Percentiles rank a stretch among this genome's conserved stretches.
Conservation (phyloP, 2,797 vertebrate genomes). For the Peromyscus eremicus region DNA sequence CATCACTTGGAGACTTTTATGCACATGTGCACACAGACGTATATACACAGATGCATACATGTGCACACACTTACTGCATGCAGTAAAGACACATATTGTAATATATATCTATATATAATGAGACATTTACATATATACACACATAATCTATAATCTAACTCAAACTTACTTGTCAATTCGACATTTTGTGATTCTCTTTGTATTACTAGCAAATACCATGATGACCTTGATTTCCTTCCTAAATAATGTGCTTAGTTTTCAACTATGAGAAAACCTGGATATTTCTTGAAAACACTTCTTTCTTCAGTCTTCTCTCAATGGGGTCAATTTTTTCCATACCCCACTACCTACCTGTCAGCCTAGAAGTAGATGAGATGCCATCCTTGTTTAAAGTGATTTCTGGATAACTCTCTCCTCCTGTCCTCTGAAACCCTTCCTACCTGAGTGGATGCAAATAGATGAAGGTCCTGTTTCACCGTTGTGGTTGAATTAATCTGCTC, state of each 20-base stretch:
- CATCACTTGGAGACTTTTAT: not conserved
- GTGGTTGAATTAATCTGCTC: not conserved
- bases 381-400: not conserved
- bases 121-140: not conserved
- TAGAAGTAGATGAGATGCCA: not conserved
- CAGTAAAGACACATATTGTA: not conserved
- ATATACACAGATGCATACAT: not conserved
- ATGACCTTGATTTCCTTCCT: not conserved
- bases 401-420: not conserved
- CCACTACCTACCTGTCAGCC: not conserved
- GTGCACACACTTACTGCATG: no score
- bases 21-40: not conserved
- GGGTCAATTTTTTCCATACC: not conserved
- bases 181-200: not conserved
- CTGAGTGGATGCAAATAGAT: not conserved
- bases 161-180: not conserved
- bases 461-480: not conserved
- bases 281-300: not conserved
- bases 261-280: not conserved
- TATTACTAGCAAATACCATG: not conserved
- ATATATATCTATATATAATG: not conserved
- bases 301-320: not conserved
- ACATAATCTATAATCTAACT: not conserved
- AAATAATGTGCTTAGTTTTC: slow-evolving; percentile 9
- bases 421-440: not conserved